A percentile compares a stretch with the other conserved stretches of the same genome.
Conservation (phyloP, 1,140 invertebrate genomes). For the Triops cancriformis region DNA sequence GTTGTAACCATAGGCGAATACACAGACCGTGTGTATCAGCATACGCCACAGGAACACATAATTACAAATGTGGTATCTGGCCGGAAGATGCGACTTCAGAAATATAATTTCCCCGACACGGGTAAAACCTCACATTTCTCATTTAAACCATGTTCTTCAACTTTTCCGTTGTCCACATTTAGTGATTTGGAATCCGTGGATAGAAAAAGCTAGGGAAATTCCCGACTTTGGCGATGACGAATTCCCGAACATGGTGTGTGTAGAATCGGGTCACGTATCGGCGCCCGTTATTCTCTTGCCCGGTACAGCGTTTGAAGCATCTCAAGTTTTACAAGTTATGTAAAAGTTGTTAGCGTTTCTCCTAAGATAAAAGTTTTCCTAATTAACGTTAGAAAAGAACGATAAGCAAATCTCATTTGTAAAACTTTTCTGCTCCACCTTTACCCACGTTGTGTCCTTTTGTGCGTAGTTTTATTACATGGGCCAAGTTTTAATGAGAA, state of each 20-base stretch:
- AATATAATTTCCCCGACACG: conserved; percentile 88
- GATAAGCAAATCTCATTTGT: not conserved
- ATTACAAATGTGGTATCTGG: conserved; percentile 87
- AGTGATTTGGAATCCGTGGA: conserved; percentile 96
- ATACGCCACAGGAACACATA: conserved; percentile 82
- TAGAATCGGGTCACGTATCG: conserved; percentile 82
- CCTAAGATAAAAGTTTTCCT: not conserved
- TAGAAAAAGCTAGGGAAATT: conserved; percentile 82
- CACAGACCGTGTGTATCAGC: conserved; percentile 87
- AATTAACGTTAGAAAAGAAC: not conserved
- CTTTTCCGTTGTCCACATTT: conserved; percentile 32
- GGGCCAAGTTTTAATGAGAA: not conserved
- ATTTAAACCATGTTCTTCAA: not conserved
- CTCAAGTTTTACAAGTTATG: conserved; percentile 73
- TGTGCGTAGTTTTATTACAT: not conserved
- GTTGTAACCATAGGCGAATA: conserved; percentile 79
- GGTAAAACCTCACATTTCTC: conserved; percentile 41
- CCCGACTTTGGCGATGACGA: conserved; percentile 90
- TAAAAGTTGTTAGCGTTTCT: conserved; percentile 28
- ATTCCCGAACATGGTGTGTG: conserved; percentile 78
- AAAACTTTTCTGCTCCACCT: not conserved
- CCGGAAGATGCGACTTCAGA: conserved; percentile 81
- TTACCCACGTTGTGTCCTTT: not conserved
- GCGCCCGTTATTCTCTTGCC: conserved; percentile 74
- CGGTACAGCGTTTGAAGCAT: conserved; percentile 77